phyloP scores from a whole-genome alignment of 2,113 vertebrate genomes.

The human (Homo sapiens) region DNA sequence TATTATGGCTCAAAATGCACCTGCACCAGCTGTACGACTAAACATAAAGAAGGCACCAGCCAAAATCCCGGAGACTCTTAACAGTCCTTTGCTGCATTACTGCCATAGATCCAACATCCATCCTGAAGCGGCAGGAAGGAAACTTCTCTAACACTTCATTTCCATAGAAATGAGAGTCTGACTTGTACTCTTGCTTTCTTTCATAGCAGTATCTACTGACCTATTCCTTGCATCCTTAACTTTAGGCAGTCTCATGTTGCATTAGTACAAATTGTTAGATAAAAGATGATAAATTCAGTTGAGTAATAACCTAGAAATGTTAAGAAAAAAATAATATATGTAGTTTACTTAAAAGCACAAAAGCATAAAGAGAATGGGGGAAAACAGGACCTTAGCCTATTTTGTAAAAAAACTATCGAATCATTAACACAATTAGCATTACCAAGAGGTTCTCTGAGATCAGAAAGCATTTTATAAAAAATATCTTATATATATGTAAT shows the following conservation, averaged over 20 bases:
- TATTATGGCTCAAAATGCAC: conserved; percentile 84
- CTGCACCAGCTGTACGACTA: conserved; percentile 83
- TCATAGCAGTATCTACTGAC: conserved; percentile 13
- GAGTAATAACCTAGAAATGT: conserved; percentile 28
- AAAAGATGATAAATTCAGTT: conserved; percentile 1
- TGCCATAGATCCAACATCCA: not conserved
- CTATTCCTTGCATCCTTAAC: not conserved
- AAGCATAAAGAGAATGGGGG: not conserved
- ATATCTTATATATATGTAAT: not conserved
- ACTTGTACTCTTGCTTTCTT: not conserved
- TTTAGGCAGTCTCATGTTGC: not conserved
- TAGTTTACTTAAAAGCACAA: conserved; percentile 14
- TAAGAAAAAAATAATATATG: not conserved
- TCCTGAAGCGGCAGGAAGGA: conserved; percentile 69
- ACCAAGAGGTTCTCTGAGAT: not conserved
- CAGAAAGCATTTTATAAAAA: not conserved
- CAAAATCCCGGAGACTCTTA: conserved; percentile 77
- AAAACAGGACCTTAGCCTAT: not conserved
- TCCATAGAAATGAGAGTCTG: conserved; percentile 21
- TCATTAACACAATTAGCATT: conserved; percentile 33
- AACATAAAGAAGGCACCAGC: conserved; percentile 70
- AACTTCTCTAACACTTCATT: conserved; percentile 60
- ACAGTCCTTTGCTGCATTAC: conserved; percentile 72
- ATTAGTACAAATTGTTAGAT: conserved; percentile 37
- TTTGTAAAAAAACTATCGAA: not conserved